Evolutionary conservation across 2,888 invertebrate genomes (phyloP).

Genomic region (Oeneis ivallda): DNA sequence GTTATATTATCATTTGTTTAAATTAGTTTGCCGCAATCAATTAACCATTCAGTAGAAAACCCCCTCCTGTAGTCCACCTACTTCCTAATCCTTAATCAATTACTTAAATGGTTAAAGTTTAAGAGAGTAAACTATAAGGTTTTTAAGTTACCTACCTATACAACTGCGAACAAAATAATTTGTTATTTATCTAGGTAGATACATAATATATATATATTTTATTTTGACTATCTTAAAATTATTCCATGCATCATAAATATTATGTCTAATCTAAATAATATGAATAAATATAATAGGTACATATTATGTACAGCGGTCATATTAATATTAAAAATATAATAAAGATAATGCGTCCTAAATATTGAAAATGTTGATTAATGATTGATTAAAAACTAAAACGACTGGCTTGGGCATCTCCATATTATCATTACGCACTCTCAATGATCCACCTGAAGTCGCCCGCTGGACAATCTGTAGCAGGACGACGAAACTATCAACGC

Average conservation of each 20-base stretch:
- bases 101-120: background rate
- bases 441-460: conserved; percentile 73
- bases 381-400: conserved; percentile 57
- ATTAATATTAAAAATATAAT: conserved; percentile 46
- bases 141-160: too few relatives aligned
- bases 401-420: conserved; percentile 69
- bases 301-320: conserved; percentile 41
- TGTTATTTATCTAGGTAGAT: background rate
- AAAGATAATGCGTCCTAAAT: conserved; percentile 51
- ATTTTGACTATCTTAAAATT: background rate
- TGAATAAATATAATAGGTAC: conserved; percentile 10
- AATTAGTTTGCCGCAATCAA: background rate
- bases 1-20: too few relatives aligned
- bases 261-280: background rate
- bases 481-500: conserved; percentile 67
- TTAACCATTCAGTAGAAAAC: too few relatives aligned
- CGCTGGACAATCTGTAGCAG: conserved; percentile 70
- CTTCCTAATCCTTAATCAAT: background rate
- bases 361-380: conserved; percentile 40
- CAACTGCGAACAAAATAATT: background rate
- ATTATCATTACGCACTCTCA: conserved; percentile 72
- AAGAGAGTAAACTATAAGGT: background rate
- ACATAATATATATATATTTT: background rate
- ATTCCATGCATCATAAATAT: conserved; percentile 3
- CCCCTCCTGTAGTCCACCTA: too few relatives aligned